A percentile compares a stretch with the other conserved stretches of the same genome.
Conservation (phyloP, 2,113 vertebrate species). For the Syrrhaptes paradoxus region DNA sequence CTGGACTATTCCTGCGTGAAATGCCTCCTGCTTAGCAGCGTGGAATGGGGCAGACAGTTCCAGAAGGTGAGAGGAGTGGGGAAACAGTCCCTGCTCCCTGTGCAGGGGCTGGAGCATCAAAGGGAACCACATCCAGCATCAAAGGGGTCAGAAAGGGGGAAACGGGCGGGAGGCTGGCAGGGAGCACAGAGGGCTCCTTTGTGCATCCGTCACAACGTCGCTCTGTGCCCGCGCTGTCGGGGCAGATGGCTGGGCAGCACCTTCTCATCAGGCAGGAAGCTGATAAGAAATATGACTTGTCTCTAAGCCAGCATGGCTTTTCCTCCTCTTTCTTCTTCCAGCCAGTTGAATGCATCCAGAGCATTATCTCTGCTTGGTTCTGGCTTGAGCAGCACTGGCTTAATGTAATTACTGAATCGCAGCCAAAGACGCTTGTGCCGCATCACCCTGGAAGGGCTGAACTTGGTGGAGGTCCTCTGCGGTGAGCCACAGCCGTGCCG, state of each 20-base stretch:
- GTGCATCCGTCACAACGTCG: slow-evolving; percentile 6
- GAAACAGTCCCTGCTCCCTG: background rate
- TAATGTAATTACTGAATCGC: slow-evolving; percentile 67
- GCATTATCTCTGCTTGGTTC: slow-evolving; percentile 56
- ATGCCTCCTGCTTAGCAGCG: background rate
- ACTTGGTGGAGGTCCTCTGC: background rate
- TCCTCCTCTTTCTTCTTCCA: slow-evolving; percentile 62
- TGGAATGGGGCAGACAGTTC: background rate
- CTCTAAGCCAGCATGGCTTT: slow-evolving; percentile 55
- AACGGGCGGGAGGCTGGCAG: background rate
- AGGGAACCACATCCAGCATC: slow-evolving; percentile 8
- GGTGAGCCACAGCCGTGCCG: rapidly evolving
- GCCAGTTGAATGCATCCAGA: slow-evolving; percentile 41
- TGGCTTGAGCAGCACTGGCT: slow-evolving; percentile 39
- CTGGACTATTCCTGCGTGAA: background rate
- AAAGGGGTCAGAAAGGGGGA: slow-evolving; percentile 11
- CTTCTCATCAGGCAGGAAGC: slow-evolving; percentile 60
- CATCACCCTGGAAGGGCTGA: slow-evolving; percentile 2
- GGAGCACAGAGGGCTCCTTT: slow-evolving; percentile 39
- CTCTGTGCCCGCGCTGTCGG: background rate
- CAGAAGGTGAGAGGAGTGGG: background rate
- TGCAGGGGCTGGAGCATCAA: background rate
- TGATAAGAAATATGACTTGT: slow-evolving; percentile 70
- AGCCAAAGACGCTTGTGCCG: slow-evolving; percentile 8
- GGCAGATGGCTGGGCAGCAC: slow-evolving; percentile 63